phyloP scores from a whole-genome alignment of 2,797 vertebrate species.

The Ammospiza maritima region DNA sequence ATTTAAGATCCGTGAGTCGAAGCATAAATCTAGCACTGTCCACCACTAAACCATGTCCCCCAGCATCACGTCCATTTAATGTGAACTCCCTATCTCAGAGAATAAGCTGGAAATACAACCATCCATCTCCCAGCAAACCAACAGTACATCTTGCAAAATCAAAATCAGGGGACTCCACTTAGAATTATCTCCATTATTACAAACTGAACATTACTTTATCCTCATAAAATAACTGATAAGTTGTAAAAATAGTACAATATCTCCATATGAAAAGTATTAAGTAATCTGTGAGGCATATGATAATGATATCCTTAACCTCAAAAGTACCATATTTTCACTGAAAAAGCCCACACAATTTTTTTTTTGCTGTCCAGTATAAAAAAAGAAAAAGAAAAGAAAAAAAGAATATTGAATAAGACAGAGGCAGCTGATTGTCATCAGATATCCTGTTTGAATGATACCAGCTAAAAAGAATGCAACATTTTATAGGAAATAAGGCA shows the following conservation, averaged over 20 bases:
- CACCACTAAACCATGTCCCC: neutral
- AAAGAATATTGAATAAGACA: neutral
- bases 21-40: neutral
- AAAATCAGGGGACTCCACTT: neutral
- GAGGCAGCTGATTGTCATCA: neutral
- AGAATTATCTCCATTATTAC: neutral
- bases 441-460: neutral
- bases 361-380: neutral
- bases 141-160: neutral
- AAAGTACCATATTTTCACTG: neutral
- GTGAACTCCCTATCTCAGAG: neutral
- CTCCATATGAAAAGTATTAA: neutral
- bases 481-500: neutral
- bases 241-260: neutral
- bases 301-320: neutral
- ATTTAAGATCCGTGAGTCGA: neutral
- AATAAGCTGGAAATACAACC: neutral
- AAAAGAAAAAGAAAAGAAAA: neutral
- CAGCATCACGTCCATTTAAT: fast-evolving
- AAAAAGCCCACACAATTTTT: neutral
- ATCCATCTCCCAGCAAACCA: neutral
- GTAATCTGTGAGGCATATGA: neutral
- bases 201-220: neutral
- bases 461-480: neutral
- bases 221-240: neutral